phyloP scores from a whole-genome alignment of 2,888 invertebrate species.

The Tipula vernalis region DNA sequence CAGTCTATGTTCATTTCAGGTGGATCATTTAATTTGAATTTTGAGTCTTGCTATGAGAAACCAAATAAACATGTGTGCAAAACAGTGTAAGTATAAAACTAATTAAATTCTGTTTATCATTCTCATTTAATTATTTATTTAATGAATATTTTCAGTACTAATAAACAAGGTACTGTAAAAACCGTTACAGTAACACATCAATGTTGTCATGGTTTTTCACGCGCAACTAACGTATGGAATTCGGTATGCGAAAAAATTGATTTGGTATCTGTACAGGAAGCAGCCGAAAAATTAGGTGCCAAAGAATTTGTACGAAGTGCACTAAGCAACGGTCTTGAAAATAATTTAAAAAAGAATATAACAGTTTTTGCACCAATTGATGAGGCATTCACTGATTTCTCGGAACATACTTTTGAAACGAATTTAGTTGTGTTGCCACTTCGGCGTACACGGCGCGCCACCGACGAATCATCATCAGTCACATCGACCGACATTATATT shows the following conservation, averaged over 20 bases:
- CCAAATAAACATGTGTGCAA: conserved; percentile 34
- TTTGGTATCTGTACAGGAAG: conserved; percentile 42
- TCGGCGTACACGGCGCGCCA: conserved; percentile 19
- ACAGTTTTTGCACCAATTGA: conserved; percentile 52
- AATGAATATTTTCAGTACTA: conserved; percentile 32
- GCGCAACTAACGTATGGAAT: conserved; percentile 32
- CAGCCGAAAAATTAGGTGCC: conserved; percentile 43
- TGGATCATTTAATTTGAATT: conserved; percentile 27
- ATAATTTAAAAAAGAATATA: conserved; percentile 39
- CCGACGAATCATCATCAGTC: conserved; percentile 23
- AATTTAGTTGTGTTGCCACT: conserved; percentile 35
- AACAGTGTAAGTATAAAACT: conserved; percentile 29
- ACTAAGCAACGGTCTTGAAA: conserved; percentile 38
- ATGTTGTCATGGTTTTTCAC: conserved; percentile 54
- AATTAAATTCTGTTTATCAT: conserved; percentile 10
- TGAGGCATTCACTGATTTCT: conserved; percentile 43
- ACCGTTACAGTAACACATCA: conserved; percentile 48
- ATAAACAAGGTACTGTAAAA: conserved; percentile 45
- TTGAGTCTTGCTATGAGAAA: conserved; percentile 34
- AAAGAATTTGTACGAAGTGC: conserved; percentile 45
- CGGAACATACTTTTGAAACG: conserved; percentile 41
- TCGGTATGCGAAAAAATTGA: conserved; percentile 42
- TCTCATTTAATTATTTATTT: background rate
- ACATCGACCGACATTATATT: conserved; percentile 39
- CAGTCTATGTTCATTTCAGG: conserved; percentile 25